phyloP scores from a whole-genome alignment of 2,113 vertebrate species.

The Psammodynastes pulverulentus region DNA sequence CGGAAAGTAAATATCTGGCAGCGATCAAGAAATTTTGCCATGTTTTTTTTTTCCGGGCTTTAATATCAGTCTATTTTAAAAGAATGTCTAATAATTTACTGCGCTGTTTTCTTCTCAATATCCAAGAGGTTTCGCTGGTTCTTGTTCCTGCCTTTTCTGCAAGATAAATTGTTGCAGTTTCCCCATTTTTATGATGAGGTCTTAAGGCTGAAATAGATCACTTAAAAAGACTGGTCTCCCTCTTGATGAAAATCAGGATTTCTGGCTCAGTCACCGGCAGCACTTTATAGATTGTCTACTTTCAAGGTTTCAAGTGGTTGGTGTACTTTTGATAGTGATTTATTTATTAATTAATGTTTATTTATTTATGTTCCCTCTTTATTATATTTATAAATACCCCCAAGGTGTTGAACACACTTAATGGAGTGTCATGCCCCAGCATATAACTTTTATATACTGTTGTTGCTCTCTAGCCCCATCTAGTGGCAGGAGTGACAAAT shows the following conservation, averaged over 20 bases:
- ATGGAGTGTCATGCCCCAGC: too few species aligned
- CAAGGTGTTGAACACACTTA: too few species aligned
- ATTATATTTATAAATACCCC: too few species aligned
- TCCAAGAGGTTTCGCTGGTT: background rate
- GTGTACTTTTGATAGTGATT: background rate
- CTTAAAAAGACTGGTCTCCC: background rate
- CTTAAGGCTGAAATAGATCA: background rate
- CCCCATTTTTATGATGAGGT: background rate
- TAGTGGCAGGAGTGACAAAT: too few species aligned
- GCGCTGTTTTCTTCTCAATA: background rate
- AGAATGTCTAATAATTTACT: background rate
- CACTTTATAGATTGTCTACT: background rate
- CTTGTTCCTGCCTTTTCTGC: background rate
- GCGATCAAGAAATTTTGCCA: background rate
- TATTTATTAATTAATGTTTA: too few species aligned
- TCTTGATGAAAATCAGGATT: background rate
- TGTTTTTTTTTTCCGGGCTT: background rate
- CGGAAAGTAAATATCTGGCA: background rate
- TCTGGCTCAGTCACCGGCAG: background rate
- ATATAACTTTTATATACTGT: too few species aligned
- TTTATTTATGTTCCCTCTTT: too few species aligned
- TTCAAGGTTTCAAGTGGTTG: background rate
- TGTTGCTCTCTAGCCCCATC: too few species aligned
- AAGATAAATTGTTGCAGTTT: background rate
- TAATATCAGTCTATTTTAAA: background rate